Base-by-base conservation (phyloP, 2,888 invertebrate genomes). In the Pocota personata region DNA sequence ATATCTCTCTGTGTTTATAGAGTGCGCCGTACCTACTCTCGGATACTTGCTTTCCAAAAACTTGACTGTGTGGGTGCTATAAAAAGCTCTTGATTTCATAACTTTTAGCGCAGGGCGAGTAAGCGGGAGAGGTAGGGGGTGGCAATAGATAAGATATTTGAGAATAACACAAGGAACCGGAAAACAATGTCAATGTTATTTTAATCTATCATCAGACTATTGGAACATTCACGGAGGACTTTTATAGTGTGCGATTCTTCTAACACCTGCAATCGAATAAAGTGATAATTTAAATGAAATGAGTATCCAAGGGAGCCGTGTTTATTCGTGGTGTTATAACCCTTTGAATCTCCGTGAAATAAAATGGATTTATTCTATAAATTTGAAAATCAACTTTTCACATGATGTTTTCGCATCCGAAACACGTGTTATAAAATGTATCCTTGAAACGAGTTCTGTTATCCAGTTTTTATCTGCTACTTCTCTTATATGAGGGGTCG, bases 31-130 rank as follows among this genome's bases (percentile, higher is more conserved):
- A 48, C n/a, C 35, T 55, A 48, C 43, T 82, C 19, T 48, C 40
- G 19, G 27, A 21, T 52, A 35, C 0, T 52, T 19, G 1, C 19
- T 30, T 43, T 46, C 50, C 37, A 8, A 27, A 37, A 6, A 3
- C 19, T 5, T 64, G 6, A 1, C 1, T 57, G 84, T 75, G 48
- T 78, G 35, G 67, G 69, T 84, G 75, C 75, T 80, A 84, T 84
- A 84, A 84, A 69, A 84, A 84, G 84, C 84, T 84, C 57, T 27
- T 16, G 10, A 10, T 62, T 48, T 40, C 1, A 12, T 7, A 71
- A 14, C 24, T 14, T 27, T 58, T 19, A 62, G 69, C 46, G 57
- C 69, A 66, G 30, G 64, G 32, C 40, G 21, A 7, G 2, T 40
- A 8, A 14, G 10, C 8, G n/a, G 14, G 62, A 30, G 21, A 27